Conservation (phyloP, 2,888 invertebrate genomes). For the Hymenopus coronatus region DNA sequence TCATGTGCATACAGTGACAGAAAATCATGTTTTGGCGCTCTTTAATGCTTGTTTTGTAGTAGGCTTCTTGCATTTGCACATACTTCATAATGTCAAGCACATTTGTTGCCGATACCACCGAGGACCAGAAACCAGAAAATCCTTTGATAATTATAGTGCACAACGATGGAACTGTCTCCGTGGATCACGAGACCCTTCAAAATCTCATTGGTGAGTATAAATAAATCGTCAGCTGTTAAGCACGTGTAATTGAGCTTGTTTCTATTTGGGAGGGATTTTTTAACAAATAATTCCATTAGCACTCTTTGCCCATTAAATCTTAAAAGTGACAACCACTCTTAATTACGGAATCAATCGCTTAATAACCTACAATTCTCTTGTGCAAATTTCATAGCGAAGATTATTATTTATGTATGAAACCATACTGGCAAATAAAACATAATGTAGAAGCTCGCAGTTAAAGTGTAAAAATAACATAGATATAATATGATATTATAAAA, state of each 20-base stretch:
- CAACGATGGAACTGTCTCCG: slow-evolving; percentile 79
- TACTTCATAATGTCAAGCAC: slow-evolving; percentile 38
- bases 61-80: background rate
- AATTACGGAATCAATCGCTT: too few species aligned
- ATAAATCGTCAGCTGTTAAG: background rate
- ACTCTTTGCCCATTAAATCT: too few species aligned
- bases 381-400: too few species aligned
- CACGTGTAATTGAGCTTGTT: slow-evolving; percentile 7
- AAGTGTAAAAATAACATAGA: too few species aligned
- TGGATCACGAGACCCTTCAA: slow-evolving; percentile 76
- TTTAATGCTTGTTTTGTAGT: background rate
- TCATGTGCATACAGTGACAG: background rate
- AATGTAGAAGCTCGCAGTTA: too few species aligned
- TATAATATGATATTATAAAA: too few species aligned
- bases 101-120: slow-evolving; percentile 38
- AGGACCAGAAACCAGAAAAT: slow-evolving; percentile 47
- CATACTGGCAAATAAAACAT: too few species aligned
- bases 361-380: too few species aligned
- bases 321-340: too few species aligned
- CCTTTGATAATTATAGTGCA: slow-evolving; percentile 80
- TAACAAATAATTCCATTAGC: background rate
- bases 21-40: background rate
- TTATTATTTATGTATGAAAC: too few species aligned
- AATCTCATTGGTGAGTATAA: slow-evolving; percentile 69
- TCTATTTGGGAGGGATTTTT: background rate